Base-by-base conservation (phyloP, 2,797 vertebrate genomes). In the Urocyon cinereoargenteus region DNA sequence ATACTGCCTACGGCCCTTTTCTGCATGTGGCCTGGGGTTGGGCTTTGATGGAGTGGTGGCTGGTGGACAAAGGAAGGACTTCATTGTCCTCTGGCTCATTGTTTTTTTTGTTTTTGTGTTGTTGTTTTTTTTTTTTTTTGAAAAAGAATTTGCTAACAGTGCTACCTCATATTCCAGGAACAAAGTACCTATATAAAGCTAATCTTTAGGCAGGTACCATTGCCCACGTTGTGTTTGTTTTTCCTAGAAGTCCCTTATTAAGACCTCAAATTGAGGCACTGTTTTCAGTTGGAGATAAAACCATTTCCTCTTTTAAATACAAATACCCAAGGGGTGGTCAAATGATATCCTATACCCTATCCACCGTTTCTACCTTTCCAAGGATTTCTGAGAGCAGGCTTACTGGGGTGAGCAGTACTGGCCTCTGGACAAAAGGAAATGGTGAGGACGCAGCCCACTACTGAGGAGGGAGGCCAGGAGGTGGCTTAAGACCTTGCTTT, bases 231-330 rank as follows among this genome's bases (percentile, higher is more conserved):
- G 3, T 61, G 1, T 59, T 85, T 79, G 78, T 79, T 85, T 85
- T 88, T 79, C 26, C 31, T 72, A 24, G 8, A 21, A 26, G 11
- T 40, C 5, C 31, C 15, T 66, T 82, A 73, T 85, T 62, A 81
- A 94, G 34, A 79, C 10, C 16, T 95, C 78, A 49, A 62, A 81
- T 9, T 49, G 70, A 61, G 13, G 19, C 21, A 61, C 22, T 28
- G 8, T 88, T 95, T 94, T 90, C 64, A 78, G 75, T 83, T 72
- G 86, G 3, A 87, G 13, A 49, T 40, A 59, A 96, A 82, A 92
- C 4, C 4, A 64, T 6, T 90, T 96, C 13, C 24, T 91, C 24
- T 86, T 36, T 72, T 53, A 79, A 86, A 86, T 40, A 21, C 18
- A 93, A 91, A 75, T 55, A 55, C 14, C 21, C 13, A 64, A 51